Base-by-base conservation (phyloP, 2,888 invertebrate genomes). In the Iphiclides podalirius region DNA sequence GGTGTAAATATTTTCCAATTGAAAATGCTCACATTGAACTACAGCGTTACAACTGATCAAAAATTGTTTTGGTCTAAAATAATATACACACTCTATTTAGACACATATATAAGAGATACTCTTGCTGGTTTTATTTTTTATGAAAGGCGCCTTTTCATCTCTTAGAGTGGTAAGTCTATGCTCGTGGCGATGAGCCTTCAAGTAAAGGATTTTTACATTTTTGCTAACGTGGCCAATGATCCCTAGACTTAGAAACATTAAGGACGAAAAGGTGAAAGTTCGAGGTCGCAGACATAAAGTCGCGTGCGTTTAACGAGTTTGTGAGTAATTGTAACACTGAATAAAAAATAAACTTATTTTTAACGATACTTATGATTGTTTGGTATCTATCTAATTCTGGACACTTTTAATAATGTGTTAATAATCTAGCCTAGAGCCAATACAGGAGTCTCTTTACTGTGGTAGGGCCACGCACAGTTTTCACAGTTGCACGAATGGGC, bases 251-350 rank as follows among this genome's bases (percentile, higher is more conserved):
- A 31, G 36, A 26, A 31, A 38, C 9, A 44, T 44, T 43, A 33
- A 39, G 34, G 35, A 34, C 35, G 14, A 50, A 39, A 39, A 17
- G 40, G 40, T 33, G 14, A 34, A 49, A 39, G 43, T 37, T 49
- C 26, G 39, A 38, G 43, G 44, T 45, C 50, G 44, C 31, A 45
- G 44, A 50, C 50, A 15, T 20, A 31, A 47, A 37, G 36, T 43
- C 37, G 33, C 38, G 14, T 16, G 16, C 17, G 31, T 8, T 17
- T n/a, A 26, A 12, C 31, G 11, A 33, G 3, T 20, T 20, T 20
- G 3, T 4, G 20, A 20, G 20, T 20, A 6, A 20, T 4, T 20
- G 3, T 4, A 4, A 20, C 6, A 20, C 3, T 20, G 3, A 20
- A 20, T 4, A 20, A 20, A 20, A 4, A 39, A 26, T 1, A 12